phyloP scores from a whole-genome alignment of 2,888 invertebrate species.

The Cheilosia vulpina region DNA sequence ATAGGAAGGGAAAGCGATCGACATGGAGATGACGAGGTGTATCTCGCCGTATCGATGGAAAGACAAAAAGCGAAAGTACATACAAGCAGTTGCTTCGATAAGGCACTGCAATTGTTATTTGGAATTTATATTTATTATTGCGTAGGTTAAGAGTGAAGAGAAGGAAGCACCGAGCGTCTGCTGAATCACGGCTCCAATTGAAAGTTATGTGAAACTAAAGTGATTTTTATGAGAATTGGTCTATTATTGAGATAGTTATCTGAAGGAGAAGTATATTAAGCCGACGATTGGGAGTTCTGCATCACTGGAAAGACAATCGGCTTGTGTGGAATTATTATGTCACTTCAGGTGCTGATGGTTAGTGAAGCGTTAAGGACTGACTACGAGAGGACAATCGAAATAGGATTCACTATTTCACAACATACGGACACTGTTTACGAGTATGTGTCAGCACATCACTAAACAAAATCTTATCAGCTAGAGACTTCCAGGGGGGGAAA shows the following conservation, averaged over 20 bases:
- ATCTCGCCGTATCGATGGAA: conserved; percentile 2
- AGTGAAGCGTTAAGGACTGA: conserved; percentile 26
- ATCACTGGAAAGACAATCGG: conserved; percentile 14
- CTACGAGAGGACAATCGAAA: not conserved
- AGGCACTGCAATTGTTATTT: conserved; percentile 25
- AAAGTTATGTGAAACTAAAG: conserved; percentile 43
- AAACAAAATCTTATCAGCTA: no score
- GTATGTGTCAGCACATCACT: no score
- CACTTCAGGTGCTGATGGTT: conserved; percentile 25
- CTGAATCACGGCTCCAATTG: conserved; percentile 39
- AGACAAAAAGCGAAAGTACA: conserved; percentile 48
- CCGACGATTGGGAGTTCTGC: conserved; percentile 34
- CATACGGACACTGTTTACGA: no score
- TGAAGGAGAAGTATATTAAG: conserved; percentile 14
- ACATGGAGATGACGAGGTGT: conserved; percentile 51
- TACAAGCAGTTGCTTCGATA: conserved; percentile 11
- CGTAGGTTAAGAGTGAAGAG: conserved; percentile 34
- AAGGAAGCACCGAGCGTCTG: conserved; percentile 26
- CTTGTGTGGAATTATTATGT: conserved; percentile 34
- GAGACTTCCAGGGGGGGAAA: no score
- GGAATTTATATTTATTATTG: conserved; percentile 41
- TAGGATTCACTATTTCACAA: not conserved
- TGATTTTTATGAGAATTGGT: conserved; percentile 50
- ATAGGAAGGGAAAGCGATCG: conserved; percentile 53
- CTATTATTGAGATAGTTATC: conserved; percentile 37